Base-by-base conservation (phyloP, 2,797 vertebrate species). In the Lepidocolaptes lacrymiger region DNA sequence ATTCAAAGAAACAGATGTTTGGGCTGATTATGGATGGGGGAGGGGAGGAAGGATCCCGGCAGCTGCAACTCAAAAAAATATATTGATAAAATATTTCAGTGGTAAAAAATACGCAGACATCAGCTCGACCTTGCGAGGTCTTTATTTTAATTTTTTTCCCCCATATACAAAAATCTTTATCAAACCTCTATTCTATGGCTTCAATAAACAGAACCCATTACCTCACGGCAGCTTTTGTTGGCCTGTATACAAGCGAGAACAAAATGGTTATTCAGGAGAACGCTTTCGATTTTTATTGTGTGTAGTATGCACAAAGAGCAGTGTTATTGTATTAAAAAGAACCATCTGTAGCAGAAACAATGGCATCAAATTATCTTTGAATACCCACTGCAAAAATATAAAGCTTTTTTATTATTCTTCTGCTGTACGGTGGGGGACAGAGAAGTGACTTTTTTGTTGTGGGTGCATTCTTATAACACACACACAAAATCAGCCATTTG, bases 271-370 rank as follows among this genome's bases (percentile, higher is more conserved):
- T 99, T 99, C 99, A 99, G 98, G 98, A 98, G 99, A 99, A 99
- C 98, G 99, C 99, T 99, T 99, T 99, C 99, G 99, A 99, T 99
- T 99, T 98, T 99, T 99, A 99, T 99, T 99, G 99, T 99, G 99
- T 98, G 99, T 98, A 99, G 99, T 98, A 98, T 98, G 98, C 99
- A 99, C 99, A 99, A 99, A 99, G 99, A 99, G 98, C 98, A 98
- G 98, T 98, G 99, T 99, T 99, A 99, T 99, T 99, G 99, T 99
- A 99, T 99, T 99, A 99, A 99, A 99, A 99, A 99, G 99, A 99
- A 99, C 99, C 99, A 99, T 99, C 99, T 99, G 99, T 99, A 99
- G 98, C 98, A 99, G 99, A 99, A 99, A 99, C 99, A 99, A 99
- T 99, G 98, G 99, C 99, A 99, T 99, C 99, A 99, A 99, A 99